Conservation (phyloP, 2,888 invertebrate species). For the Micropterix aruncella region DNA sequence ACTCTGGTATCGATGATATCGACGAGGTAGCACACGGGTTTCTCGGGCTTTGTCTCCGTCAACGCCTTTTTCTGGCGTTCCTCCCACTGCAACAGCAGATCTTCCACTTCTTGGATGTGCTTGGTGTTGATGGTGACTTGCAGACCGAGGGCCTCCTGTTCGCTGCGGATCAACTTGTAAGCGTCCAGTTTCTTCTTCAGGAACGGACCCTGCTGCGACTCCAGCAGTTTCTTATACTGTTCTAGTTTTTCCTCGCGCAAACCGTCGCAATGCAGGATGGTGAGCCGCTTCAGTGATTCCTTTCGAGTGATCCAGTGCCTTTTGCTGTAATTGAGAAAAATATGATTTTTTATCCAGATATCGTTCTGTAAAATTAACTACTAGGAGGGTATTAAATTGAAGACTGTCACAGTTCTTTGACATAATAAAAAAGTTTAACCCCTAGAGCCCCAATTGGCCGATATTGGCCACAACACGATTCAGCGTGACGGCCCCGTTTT, state of each 20-base stretch:
- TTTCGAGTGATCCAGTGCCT: slow-evolving; percentile 51
- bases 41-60: no score
- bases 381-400: no score
- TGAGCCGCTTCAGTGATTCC: slow-evolving; percentile 56
- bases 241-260: slow-evolving; percentile 47
- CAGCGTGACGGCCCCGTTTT: no score
- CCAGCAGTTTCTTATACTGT: slow-evolving; percentile 49
- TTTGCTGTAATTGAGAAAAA: slow-evolving; percentile 21
- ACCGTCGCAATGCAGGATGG: slow-evolving; percentile 56
- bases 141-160: slow-evolving; percentile 53
- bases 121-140: slow-evolving; percentile 50
- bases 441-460: no score
- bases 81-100: slow-evolving; percentile 37
- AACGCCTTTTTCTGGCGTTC: no score
- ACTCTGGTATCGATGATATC: no score
- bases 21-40: no score
- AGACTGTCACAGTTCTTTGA: no score
- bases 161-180: slow-evolving; percentile 56
- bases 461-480: no score
- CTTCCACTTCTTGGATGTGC: slow-evolving; percentile 46
- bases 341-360: slow-evolving; percentile 2
- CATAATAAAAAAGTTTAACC: no score
- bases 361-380: no score
- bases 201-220: slow-evolving; percentile 59
- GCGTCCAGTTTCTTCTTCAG: slow-evolving; percentile 57